Evolutionary conservation across 2,797 vertebrate species (phyloP).

Genomic region (Thamnophis elegans): DNA sequence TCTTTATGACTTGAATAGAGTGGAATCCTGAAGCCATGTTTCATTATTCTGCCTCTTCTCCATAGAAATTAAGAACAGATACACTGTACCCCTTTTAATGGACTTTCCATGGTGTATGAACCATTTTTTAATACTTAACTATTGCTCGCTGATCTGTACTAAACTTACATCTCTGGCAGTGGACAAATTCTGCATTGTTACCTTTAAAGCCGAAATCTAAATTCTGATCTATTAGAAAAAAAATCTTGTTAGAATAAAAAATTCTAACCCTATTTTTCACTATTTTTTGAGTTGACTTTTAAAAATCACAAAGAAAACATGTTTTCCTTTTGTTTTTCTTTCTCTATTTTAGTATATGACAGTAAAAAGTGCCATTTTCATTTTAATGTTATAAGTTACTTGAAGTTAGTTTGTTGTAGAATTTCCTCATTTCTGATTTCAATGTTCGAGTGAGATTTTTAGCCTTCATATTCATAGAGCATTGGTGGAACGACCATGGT

Average conservation of each 20-base stretch:
- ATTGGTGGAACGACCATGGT: not conserved
- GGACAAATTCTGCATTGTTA: not conserved
- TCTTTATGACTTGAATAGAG: not conserved
- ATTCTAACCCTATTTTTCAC: not conserved
- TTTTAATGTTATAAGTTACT: not conserved
- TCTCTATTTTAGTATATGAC: not conserved
- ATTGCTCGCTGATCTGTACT: not conserved
- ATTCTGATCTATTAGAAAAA: not conserved
- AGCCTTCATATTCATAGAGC: not conserved
- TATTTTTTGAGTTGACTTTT: not conserved
- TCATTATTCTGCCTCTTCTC: not conserved
- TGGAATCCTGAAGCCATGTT: not conserved
- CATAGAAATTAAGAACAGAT: not conserved
- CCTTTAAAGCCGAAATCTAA: not conserved
- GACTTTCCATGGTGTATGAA: not conserved
- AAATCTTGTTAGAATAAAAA: too few species aligned
- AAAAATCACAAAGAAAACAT: not conserved
- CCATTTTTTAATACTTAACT: not conserved
- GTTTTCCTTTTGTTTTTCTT: not conserved
- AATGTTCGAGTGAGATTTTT: not conserved
- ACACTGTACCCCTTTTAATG: not conserved
- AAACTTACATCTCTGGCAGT: not conserved
- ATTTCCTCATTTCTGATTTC: not conserved
- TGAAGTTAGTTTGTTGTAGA: not conserved
- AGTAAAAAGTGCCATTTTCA: not conserved